Evolutionary conservation across 2,113 vertebrate species (phyloP).

Genomic region (Malurus alboscapulatus): DNA sequence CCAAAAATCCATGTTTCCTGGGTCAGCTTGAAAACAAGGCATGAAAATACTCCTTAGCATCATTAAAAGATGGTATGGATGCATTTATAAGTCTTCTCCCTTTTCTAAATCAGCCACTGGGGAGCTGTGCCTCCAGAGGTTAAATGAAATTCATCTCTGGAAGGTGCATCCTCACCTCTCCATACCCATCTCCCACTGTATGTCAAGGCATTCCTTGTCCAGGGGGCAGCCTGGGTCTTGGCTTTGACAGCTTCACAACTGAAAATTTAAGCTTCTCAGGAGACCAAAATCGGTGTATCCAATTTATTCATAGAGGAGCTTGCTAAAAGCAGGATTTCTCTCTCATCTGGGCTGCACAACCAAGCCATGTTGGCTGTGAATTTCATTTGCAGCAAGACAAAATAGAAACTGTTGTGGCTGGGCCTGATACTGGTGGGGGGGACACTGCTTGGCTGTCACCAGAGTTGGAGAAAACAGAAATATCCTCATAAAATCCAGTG

Average conservation of each 20-base stretch:
- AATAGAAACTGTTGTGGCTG: neutral
- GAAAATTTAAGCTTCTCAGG: neutral
- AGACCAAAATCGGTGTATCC: neutral
- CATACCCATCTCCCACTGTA: neutral
- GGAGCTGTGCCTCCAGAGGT: neutral
- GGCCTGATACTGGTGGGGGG: neutral
- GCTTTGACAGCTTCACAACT: neutral
- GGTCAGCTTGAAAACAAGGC: neutral
- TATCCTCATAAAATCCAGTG: neutral
- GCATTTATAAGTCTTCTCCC: accelerated
- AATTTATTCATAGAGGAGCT: slow-evolving; percentile 27
- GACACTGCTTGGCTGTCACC: neutral
- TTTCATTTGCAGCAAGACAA: slow-evolving; percentile 7
- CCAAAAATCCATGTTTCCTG: neutral
- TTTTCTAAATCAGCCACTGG: neutral
- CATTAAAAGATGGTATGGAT: neutral
- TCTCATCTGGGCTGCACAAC: slow-evolving; percentile 17
- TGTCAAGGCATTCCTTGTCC: neutral
- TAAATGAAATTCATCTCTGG: neutral
- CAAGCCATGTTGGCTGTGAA: neutral
- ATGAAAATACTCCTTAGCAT: neutral
- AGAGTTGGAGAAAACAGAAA: neutral
- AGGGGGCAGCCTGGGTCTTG: neutral
- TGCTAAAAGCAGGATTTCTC: neutral
- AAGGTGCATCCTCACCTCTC: neutral